A percentile compares a stretch with the other conserved stretches of the same genome.
These are phyloP conservation scores for Telmatochromis sp. DNA, from an alignment of 2,113 vertebrate genomes.

Conservation along the genomic window DNA sequence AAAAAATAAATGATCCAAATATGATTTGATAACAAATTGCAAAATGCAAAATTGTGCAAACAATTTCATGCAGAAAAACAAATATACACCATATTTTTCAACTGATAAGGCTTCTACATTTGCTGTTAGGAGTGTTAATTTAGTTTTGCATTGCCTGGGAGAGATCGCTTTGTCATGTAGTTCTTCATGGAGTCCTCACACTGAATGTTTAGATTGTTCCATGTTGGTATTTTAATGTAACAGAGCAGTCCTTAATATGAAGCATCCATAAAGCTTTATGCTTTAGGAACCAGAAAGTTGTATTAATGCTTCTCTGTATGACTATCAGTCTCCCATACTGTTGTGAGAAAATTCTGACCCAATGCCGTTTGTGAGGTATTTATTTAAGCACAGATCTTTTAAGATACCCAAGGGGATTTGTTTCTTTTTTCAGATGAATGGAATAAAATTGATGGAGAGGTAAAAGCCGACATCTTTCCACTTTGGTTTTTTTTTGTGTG, in stretches of 20 bases:
- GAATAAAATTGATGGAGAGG: neutral
- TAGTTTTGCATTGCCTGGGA: neutral
- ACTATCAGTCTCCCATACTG: neutral
- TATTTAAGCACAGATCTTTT: neutral
- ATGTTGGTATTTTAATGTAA: neutral
- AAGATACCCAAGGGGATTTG: neutral
- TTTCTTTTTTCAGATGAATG: neutral
- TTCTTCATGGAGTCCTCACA: neutral
- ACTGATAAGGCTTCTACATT: neutral
- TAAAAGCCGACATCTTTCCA: neutral
- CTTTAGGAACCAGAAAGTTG: neutral
- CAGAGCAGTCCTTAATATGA: neutral
- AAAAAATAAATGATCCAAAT: neutral
- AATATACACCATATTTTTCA: neutral
- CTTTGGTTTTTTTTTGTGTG: rapidly evolving
- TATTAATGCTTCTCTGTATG: neutral
- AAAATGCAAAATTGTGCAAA: neutral
- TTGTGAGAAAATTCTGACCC: neutral
- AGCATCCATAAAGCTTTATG: neutral
- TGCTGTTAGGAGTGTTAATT: neutral
- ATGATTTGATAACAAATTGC: neutral
- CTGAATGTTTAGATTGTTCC: neutral
- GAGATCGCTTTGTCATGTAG: neutral
- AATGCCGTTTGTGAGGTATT: rapidly evolving
- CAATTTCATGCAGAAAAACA: neutral